A percentile compares a stretch with the other conserved stretches of the same genome.
These are phyloP conservation scores for Callyntrura sp. DNA, from an alignment of 2,888 invertebrate species.

Conservation along the genomic window DNA sequence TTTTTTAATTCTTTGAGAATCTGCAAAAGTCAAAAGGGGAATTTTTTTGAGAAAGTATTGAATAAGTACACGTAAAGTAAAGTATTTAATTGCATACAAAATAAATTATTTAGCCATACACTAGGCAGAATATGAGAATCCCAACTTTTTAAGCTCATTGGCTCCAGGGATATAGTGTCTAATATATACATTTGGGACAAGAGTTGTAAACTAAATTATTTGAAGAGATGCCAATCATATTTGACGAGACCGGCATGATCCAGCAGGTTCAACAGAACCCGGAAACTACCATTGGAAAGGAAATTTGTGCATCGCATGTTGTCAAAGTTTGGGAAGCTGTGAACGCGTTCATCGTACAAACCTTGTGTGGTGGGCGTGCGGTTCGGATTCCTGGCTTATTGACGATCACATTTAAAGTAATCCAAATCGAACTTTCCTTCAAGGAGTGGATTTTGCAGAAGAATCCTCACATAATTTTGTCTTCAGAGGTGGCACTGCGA, in stretches of 20 bases:
- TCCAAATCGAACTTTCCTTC: conserved; percentile 74
- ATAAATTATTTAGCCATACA: no score
- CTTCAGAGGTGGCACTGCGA: conserved; percentile 77
- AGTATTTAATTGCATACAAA: no score
- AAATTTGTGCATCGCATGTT: conserved; percentile 81
- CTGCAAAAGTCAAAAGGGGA: background rate
- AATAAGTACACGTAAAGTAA: no score
- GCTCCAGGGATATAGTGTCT: background rate
- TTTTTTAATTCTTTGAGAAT: background rate
- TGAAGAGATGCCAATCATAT: conserved; percentile 78
- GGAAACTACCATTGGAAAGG: conserved; percentile 74
- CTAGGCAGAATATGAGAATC: no score
- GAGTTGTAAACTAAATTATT: background rate
- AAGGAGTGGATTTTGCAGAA: conserved; percentile 78
- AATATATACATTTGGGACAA: background rate
- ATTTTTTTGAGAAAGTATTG: background rate
- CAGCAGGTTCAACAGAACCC: conserved; percentile 80
- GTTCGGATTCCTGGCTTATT: conserved; percentile 79
- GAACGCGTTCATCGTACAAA: conserved; percentile 76
- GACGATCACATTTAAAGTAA: conserved; percentile 79
- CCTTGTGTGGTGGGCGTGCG: conserved; percentile 78
- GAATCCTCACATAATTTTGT: conserved; percentile 79
- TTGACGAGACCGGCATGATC: conserved; percentile 80
- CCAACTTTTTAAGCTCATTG: no score
- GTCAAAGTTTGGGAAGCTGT: conserved; percentile 81